Evolutionary conservation across 2,113 vertebrate genomes (phyloP).

Genomic region (Ariopsis seemanni): DNA sequence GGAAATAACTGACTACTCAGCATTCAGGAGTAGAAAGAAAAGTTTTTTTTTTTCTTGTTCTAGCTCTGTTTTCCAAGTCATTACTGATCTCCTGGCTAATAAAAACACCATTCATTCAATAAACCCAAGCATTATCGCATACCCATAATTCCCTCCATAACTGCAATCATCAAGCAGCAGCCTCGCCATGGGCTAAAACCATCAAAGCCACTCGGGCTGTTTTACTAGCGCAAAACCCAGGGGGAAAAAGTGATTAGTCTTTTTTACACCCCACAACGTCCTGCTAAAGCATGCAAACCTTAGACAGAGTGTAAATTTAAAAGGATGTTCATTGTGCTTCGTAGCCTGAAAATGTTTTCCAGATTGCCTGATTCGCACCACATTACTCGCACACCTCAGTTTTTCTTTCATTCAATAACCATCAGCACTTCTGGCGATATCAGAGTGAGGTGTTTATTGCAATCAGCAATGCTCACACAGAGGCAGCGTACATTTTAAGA

Average conservation of each 20-base stretch:
- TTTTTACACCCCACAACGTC: slow-evolving; percentile 8
- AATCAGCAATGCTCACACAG: slow-evolving; percentile 30
- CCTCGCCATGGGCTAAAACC: neutral
- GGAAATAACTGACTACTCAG: neutral
- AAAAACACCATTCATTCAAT: slow-evolving; percentile 21
- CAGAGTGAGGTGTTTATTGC: slow-evolving; percentile 24
- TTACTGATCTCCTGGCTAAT: neutral
- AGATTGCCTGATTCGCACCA: slow-evolving; percentile 12
- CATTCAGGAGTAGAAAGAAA: neutral
- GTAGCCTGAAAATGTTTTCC: slow-evolving; percentile 26
- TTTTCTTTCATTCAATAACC: neutral
- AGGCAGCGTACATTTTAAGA: slow-evolving; percentile 4
- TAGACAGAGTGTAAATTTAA: slow-evolving; percentile 41
- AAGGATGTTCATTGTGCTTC: slow-evolving; percentile 38
- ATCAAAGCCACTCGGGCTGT: slow-evolving; percentile 12
- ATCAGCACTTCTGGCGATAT: slow-evolving; percentile 20
- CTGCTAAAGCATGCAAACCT: neutral
- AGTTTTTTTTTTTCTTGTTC: neutral
- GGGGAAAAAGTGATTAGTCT: slow-evolving; percentile 5
- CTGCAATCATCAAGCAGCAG: slow-evolving; percentile 21
- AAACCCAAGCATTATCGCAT: slow-evolving; percentile 1
- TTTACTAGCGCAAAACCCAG: neutral
- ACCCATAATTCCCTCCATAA: slow-evolving; percentile 24
- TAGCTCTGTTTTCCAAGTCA: neutral
- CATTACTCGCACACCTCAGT: slow-evolving; percentile 26